Evolutionary conservation across 2,888 invertebrate genomes (phyloP).

Genomic region (Phyto melanocephala): DNA sequence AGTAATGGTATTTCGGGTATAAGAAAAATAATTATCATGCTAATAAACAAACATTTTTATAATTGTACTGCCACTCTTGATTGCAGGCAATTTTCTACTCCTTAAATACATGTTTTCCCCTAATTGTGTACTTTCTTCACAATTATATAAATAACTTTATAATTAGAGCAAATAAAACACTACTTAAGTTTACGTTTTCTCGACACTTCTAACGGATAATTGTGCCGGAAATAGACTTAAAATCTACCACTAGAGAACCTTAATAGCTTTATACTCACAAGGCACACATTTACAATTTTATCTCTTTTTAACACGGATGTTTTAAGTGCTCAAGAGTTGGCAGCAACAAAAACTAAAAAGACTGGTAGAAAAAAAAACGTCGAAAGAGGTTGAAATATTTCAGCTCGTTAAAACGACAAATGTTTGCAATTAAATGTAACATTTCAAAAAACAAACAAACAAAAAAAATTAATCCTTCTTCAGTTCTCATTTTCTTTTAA

Average conservation of each 20-base stretch:
- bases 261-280: conserved; percentile 57
- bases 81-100: too few species aligned
- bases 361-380: not conserved
- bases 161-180: conserved; percentile 58
- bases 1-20: too few species aligned
- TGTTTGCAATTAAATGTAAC: conserved; percentile 62
- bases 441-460: conserved; percentile 50
- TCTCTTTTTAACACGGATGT: conserved; percentile 62
- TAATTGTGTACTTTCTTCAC: conserved; percentile 17
- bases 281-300: conserved; percentile 27
- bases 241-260: conserved; percentile 62
- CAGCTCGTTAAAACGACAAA: conserved; percentile 64
- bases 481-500: not conserved
- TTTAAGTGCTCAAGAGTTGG: conserved; percentile 58
- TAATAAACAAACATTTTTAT: too few species aligned
- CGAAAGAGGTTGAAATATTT: conserved; percentile 35
- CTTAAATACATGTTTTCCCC: too few species aligned
- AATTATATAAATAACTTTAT: conserved; percentile 55
- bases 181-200: conserved; percentile 39
- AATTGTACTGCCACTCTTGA: too few species aligned
- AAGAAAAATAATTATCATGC: too few species aligned
- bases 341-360: conserved; percentile 32
- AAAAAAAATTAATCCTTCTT: too few species aligned
- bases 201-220: conserved; percentile 54
- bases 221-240: conserved; percentile 65